These are phyloP conservation scores for Limnephilus auricula DNA, from an alignment of 2,888 invertebrate genomes.

Conservation along the genomic window DNA sequence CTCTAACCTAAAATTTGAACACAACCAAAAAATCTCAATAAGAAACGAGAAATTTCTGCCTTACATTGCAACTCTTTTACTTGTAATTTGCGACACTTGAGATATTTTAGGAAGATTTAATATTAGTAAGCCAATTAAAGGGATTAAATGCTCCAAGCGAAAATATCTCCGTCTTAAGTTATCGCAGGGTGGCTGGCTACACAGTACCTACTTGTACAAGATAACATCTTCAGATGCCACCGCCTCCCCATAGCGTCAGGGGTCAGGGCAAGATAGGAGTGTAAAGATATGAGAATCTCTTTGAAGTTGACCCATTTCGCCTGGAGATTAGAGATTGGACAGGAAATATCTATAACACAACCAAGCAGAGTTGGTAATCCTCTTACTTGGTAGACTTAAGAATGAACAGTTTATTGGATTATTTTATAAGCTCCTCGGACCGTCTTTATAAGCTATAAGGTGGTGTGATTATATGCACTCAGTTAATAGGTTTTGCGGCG, in stretches of 20 bases:
- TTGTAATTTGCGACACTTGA: neutral
- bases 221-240: neutral
- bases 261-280: constrained; percentile 23
- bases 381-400: constrained; percentile 9
- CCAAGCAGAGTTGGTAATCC: neutral
- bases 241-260: neutral
- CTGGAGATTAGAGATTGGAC: constrained; percentile 41
- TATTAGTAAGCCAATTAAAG: neutral
- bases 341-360: constrained; percentile 33
- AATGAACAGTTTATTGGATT: constrained; percentile 31
- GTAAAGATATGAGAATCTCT: constrained; percentile 27
- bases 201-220: neutral
- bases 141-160: neutral
- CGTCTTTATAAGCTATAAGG: neutral
- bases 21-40: neutral
- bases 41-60: neutral
- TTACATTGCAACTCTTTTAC: neutral
- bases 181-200: neutral
- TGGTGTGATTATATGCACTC: neutral
- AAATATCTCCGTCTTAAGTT: neutral
- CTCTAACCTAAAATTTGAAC: too few species aligned
- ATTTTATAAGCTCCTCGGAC: constrained; percentile 11
- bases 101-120: neutral
- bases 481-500: neutral
- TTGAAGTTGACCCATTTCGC: constrained; percentile 36